Percentiles rank a stretch among this genome's conserved stretches.
phyloP scores from a whole-genome alignment of 1,140 invertebrate genomes.

The Musca domestica region DNA sequence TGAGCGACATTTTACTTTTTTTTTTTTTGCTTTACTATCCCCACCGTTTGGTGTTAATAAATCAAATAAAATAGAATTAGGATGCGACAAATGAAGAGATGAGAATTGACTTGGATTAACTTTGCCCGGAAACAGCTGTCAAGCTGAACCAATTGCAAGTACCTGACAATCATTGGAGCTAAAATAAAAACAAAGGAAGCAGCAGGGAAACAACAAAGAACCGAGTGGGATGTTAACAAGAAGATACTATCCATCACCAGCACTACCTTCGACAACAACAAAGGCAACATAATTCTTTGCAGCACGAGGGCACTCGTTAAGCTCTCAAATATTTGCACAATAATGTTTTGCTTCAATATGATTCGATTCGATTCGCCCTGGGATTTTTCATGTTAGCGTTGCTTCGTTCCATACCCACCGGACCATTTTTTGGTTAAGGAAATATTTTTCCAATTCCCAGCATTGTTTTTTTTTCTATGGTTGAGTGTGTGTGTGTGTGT shows the following conservation, averaged over 20 bases:
- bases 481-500: background rate
- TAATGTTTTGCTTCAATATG: conserved; percentile 9
- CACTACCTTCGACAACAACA: background rate
- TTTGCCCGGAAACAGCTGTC: too few relatives aligned
- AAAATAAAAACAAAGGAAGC: background rate
- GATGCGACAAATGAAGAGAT: too few relatives aligned
- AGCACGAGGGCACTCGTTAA: conserved; percentile 4
- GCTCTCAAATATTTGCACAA: conserved; percentile 14
- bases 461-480: too few relatives aligned
- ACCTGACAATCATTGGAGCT: too few relatives aligned
- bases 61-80: too few relatives aligned
- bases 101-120: too few relatives aligned
- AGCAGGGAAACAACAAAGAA: background rate
- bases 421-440: background rate
- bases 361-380: background rate
- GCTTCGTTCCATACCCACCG: background rate
- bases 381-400: background rate
- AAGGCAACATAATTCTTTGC: background rate
- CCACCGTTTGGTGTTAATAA: too few relatives aligned
- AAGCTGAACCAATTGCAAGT: too few relatives aligned
- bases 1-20: too few relatives aligned
- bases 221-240: background rate
- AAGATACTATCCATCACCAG: background rate
- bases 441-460: conserved; percentile 7
- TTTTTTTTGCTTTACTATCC: too few relatives aligned